phyloP scores from a whole-genome alignment of 2,113 vertebrate species.

The Odontesthes bonariensis region DNA sequence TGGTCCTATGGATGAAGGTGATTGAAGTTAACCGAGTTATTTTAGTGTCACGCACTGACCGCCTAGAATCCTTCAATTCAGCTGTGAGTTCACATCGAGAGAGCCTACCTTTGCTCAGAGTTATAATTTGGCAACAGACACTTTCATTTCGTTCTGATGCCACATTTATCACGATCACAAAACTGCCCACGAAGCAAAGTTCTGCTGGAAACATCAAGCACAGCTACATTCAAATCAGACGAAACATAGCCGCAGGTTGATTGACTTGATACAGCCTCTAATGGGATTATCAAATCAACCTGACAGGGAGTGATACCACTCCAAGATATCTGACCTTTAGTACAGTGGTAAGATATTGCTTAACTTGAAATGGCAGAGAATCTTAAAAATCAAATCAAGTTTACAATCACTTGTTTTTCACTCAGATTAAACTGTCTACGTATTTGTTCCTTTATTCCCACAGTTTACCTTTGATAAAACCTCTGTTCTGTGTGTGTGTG shows the following conservation, averaged over 20 bases:
- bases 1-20: slow-evolving; percentile 18
- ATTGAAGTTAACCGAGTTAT: slow-evolving; percentile 8
- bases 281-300: slow-evolving; percentile 4
- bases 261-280: not conserved
- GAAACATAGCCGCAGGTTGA: slow-evolving; percentile 4
- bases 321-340: not conserved
- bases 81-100: slow-evolving; percentile 1
- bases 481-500: slow-evolving; percentile 1
- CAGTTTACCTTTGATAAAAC: not conserved
- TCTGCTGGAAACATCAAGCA: slow-evolving; percentile 13
- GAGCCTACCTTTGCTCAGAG: slow-evolving; percentile 7
- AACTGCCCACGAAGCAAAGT: not conserved
- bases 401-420: too few relatives aligned
- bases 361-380: not conserved
- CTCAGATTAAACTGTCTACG: too few relatives aligned
- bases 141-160: slow-evolving; percentile 2
- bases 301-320: slow-evolving; percentile 7
- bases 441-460: too few relatives aligned
- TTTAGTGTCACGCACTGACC: not conserved
- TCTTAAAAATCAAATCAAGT: not conserved
- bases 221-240: not conserved
- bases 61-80: slow-evolving; percentile 11
- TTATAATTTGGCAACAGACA: slow-evolving; percentile 18
- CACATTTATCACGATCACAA: not conserved
- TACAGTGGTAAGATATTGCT: not conserved